phyloP scores from a whole-genome alignment of 2,888 invertebrate species.

The Serripes groenlandicus region DNA sequence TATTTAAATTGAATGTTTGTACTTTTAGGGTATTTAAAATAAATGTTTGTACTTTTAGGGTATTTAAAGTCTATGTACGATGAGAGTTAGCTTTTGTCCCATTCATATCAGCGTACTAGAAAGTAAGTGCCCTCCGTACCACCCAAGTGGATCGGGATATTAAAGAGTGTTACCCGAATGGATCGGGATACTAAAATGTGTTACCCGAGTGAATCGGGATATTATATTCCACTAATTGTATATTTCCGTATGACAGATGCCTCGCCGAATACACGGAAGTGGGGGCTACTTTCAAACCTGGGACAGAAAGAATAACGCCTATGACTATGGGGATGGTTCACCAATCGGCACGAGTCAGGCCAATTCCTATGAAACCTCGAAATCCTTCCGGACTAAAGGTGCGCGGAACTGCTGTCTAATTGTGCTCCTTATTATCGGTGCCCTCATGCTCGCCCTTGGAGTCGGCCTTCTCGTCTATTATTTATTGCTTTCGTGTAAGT shows the following conservation, averaged over 20 bases:
- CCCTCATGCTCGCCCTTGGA: constrained; percentile 71
- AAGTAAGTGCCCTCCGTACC: no score
- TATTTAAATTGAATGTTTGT: no score
- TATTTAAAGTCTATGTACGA: no score
- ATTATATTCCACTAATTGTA: no score
- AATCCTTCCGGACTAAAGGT: constrained; percentile 42
- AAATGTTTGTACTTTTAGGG: no score
- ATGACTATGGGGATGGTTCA: constrained; percentile 65
- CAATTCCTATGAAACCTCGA: constrained; percentile 60
- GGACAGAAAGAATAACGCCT: constrained; percentile 43
- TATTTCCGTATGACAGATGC: constrained; percentile 53
- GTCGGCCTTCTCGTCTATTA: constrained; percentile 72
- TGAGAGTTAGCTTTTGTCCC: no score
- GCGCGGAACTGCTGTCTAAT: constrained; percentile 64
- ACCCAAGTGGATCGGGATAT: no score
- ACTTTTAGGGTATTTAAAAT: no score
- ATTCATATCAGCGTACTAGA: no score
- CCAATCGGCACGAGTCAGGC: constrained; percentile 34
- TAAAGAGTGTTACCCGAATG: no score
- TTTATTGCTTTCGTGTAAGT: constrained; percentile 62
- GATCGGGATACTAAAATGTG: no score
- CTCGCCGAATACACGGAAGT: constrained; percentile 55
- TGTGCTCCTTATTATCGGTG: constrained; percentile 66
- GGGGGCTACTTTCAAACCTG: constrained; percentile 46
- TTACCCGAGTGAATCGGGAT: no score